These are phyloP conservation scores for Proteles cristata DNA, from an alignment of 2,113 vertebrate genomes.

Conservation along the genomic window DNA sequence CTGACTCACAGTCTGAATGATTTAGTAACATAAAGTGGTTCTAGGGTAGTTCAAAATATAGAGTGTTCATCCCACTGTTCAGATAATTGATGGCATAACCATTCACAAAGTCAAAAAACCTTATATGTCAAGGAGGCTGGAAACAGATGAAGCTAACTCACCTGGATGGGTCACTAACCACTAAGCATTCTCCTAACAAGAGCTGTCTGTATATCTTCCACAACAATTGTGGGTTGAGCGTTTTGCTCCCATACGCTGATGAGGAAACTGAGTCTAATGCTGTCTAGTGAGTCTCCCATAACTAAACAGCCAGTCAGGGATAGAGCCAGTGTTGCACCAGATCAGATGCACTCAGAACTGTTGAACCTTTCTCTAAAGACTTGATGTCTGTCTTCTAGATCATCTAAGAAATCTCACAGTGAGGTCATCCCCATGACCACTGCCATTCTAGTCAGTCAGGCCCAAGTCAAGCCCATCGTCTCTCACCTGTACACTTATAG, in stretches of 20 bases:
- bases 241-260: neutral
- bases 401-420: neutral
- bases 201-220: neutral
- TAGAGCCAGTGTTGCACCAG: neutral
- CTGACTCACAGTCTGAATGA: neutral
- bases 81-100: neutral
- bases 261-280: neutral
- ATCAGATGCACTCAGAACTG: neutral
- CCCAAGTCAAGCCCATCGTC: rapidly evolving
- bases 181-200: neutral
- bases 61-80: neutral
- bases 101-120: neutral
- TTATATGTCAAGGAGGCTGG: neutral
- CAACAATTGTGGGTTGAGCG: neutral
- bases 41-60: neutral
- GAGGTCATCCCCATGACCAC: neutral
- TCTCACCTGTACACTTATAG: neutral
- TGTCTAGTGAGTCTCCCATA: neutral
- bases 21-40: neutral
- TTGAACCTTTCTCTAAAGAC: neutral
- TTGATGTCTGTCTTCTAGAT: neutral
- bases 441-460: neutral
- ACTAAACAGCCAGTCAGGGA: neutral
- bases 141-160: neutral
- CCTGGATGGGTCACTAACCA: neutral